Evolutionary conservation across 2,797 vertebrate genomes (phyloP), one percentile per base, ranked within the genome.

Genomic region (Siniperca obscura): DNA sequence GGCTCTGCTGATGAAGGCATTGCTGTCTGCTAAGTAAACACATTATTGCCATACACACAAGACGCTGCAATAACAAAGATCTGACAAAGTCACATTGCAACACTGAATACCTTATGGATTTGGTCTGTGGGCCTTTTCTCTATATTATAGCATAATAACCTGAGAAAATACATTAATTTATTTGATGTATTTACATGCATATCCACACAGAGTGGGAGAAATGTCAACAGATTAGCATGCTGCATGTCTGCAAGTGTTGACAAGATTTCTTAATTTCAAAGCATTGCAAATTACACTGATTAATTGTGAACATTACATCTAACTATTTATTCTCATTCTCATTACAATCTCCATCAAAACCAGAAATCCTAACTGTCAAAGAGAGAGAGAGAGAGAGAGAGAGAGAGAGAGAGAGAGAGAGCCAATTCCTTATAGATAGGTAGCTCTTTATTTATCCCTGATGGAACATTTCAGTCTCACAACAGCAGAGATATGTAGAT

Each of bases 11-110:
- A 76, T 38, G 72, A 55, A 61, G 68, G 68, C 22, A n/a, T n/a
- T 8, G 21, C 59, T 25, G 64, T 85, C 72, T 76, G 68, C 67
- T 70, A 59, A 74, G 60, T 50, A 76, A 72, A 84, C 75, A 71
- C 66, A 55, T 72, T 76, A 40, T 75, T 44, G 67, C 55, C 68
- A 48, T 36, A 38, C 46, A 50, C 44, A 27, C 25, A 27, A 68
- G 60, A 71, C 56, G 46, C 59, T 61, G 34, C 56, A 76, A 56
- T 36, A 67, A 46, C 34, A 62, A 19, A 48, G 19, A 79, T 42
- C 16, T 27, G 42, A 72, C 44, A 14, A 34, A 30, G 42, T 71
- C 40, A 38, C 11, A 30, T 25, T 16, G 40, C 48, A 7, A 57
- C 56, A 7, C 25, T 46, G 38, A 52, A 60, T 36, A 64, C 57